Evolutionary conservation across 2,113 vertebrate genomes (phyloP).

Genomic region (Alces alces): DNA sequence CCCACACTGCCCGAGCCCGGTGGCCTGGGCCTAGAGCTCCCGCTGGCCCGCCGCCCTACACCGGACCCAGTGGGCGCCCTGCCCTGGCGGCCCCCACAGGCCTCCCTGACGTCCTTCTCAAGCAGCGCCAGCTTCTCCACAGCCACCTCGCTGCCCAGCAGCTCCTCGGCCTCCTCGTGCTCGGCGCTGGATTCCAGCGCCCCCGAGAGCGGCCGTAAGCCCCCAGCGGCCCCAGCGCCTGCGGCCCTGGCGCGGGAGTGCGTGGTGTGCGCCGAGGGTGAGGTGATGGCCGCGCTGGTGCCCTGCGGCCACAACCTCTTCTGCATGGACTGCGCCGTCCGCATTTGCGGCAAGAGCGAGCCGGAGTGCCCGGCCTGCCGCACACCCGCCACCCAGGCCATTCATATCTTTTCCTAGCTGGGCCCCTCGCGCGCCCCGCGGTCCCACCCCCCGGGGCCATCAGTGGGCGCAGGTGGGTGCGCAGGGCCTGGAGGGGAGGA

Average conservation of each 20-base stretch:
- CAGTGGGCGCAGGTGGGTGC: background rate
- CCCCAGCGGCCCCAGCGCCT: background rate
- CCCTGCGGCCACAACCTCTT: slow-evolving; percentile 98
- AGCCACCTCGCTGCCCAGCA: slow-evolving; percentile 84
- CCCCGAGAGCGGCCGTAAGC: slow-evolving; percentile 58
- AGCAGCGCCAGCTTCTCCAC: slow-evolving; percentile 88
- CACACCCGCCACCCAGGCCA: slow-evolving; percentile 94
- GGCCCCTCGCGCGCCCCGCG: rapidly evolving
- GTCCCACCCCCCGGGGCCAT: background rate
- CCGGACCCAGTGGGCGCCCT: slow-evolving; percentile 89
- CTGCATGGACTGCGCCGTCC: slow-evolving; percentile 98
- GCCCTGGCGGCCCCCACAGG: slow-evolving; percentile 89
- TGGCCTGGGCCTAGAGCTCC: slow-evolving; percentile 83
- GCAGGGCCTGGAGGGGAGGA: background rate
- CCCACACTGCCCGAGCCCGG: slow-evolving; percentile 83
- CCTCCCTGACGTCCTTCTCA: slow-evolving; percentile 85
- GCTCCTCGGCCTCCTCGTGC: slow-evolving; percentile 75
- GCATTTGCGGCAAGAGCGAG: slow-evolving; percentile 92
- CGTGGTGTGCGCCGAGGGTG: slow-evolving; percentile 94
- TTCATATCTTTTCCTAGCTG: slow-evolving; percentile 98
- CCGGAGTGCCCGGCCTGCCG: slow-evolving; percentile 95
- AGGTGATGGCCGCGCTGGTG: slow-evolving; percentile 94
- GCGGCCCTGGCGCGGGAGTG: slow-evolving; percentile 81
- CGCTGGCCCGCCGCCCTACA: slow-evolving; percentile 87
- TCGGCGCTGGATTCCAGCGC: slow-evolving; percentile 89